Conservation (phyloP, 2,888 invertebrate genomes). For the Sphaerophoria rueppellii region DNA sequence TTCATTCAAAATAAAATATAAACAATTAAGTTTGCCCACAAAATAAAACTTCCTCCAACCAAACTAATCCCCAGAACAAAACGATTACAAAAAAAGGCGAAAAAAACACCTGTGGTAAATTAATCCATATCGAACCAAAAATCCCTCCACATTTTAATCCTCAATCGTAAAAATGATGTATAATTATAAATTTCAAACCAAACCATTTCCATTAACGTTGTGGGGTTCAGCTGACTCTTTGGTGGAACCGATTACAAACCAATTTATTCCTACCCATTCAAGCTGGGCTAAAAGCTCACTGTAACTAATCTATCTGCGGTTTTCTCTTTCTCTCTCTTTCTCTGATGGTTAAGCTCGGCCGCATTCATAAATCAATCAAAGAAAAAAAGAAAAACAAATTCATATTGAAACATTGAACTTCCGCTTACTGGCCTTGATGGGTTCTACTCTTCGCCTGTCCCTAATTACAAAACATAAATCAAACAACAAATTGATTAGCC, state of each 20-base stretch:
- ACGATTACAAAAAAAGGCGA: neutral
- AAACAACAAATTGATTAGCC: constrained; percentile 36
- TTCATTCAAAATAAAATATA: too few species aligned
- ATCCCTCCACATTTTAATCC: neutral
- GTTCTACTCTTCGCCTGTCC: neutral
- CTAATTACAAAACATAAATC: constrained; percentile 31
- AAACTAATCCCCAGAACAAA: neutral
- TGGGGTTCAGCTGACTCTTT: constrained; percentile 5
- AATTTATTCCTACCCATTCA: constrained; percentile 23
- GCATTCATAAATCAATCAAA: constrained; percentile 19
- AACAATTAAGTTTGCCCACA: too few species aligned
- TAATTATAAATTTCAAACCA: neutral
- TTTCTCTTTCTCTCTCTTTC: too few species aligned
- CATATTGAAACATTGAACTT: constrained; percentile 19
- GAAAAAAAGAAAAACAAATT: neutral
- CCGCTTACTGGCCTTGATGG: neutral
- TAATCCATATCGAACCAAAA: neutral
- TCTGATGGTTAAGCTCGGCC: neutral
- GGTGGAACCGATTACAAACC: neutral
- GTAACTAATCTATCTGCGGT: constrained; percentile 3
- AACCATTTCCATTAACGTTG: neutral
- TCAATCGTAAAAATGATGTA: neutral
- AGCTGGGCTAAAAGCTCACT: neutral
- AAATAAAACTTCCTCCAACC: too few species aligned
- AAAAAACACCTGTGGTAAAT: neutral